These are phyloP conservation scores for Anhinga anhinga DNA, from an alignment of 2,113 vertebrate genomes.

Conservation along the genomic window DNA sequence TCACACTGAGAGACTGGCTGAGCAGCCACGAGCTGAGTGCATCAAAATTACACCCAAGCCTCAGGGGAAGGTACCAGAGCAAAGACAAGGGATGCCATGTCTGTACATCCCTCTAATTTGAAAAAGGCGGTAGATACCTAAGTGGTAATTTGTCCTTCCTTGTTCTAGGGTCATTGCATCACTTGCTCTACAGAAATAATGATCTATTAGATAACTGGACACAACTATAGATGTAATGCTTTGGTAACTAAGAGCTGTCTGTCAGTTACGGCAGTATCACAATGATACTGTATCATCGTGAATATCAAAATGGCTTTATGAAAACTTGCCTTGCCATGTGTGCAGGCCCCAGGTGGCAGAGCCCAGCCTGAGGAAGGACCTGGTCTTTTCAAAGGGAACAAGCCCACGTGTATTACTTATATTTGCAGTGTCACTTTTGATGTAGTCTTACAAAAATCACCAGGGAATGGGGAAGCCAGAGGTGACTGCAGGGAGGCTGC, in stretches of 20 bases:
- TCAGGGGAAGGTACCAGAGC: not conserved
- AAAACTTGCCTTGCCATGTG: not conserved
- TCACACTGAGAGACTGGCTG: not conserved
- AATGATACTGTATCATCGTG: too few species aligned
- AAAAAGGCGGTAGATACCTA: not conserved
- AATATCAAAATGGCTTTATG: not conserved
- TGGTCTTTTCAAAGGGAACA: not conserved
- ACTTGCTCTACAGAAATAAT: rapidly evolving
- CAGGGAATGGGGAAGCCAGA: not conserved
- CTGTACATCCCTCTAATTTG: not conserved
- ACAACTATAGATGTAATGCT: not conserved
- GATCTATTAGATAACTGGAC: not conserved
- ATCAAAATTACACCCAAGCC: not conserved
- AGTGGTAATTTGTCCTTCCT: not conserved
- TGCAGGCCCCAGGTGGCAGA: not conserved
- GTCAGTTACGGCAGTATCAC: rapidly evolving
- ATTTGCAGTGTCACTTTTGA: not conserved
- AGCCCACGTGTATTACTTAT: not conserved
- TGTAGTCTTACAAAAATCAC: not conserved
- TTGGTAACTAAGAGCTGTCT: not conserved
- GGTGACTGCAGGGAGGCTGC: not conserved
- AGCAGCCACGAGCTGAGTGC: rapidly evolving
- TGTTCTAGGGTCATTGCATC: not conserved
- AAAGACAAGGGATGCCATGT: not conserved
- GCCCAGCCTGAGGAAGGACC: not conserved